A percentile compares a stretch with the other conserved stretches of the same genome.
phyloP scores from a whole-genome alignment of 1,140 invertebrate species.

The Phortica variegata region DNA sequence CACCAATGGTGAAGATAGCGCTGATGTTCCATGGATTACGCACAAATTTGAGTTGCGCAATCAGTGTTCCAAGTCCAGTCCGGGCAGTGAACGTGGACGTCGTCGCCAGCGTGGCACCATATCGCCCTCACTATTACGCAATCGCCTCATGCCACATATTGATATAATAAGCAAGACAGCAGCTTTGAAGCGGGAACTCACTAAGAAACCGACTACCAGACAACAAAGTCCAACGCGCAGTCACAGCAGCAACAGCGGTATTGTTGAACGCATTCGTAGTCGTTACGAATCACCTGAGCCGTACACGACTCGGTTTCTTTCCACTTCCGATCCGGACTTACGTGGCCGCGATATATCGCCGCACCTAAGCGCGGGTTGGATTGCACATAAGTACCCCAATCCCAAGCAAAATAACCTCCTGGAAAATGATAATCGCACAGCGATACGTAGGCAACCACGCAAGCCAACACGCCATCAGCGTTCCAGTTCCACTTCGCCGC shows the following conservation, averaged over 20 bases:
- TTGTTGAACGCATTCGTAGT: constrained; percentile 68
- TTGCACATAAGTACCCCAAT: constrained; percentile 72
- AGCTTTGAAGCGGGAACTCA: constrained; percentile 62
- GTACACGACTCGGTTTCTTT: constrained; percentile 58
- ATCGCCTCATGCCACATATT: constrained; percentile 81
- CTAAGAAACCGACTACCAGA: constrained; percentile 40
- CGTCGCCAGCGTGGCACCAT: constrained; percentile 60
- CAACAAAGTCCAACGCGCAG: constrained; percentile 43
- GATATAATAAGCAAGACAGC: constrained; percentile 85
- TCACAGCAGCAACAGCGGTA: constrained; percentile 60
- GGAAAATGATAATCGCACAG: neutral
- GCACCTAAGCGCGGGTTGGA: constrained; percentile 74
- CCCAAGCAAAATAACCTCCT: constrained; percentile 61
- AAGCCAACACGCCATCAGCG: constrained; percentile 3
- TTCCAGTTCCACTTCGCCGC: constrained; percentile 39
- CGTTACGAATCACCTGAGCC: constrained; percentile 65
- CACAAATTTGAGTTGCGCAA: constrained; percentile 62
- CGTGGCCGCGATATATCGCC: constrained; percentile 75
- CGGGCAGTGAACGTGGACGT: constrained; percentile 51
- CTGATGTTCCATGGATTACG: constrained; percentile 65
- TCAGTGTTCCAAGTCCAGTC: constrained; percentile 14
- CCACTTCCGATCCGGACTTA: constrained; percentile 77
- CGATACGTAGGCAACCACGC: constrained; percentile 3
- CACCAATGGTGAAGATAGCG: constrained; percentile 60
- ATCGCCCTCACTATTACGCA: constrained; percentile 67